Evolutionary conservation across 2,888 invertebrate genomes (phyloP), one percentile per base, ranked within the genome.

Genomic region (Coenonympha arcania): DNA sequence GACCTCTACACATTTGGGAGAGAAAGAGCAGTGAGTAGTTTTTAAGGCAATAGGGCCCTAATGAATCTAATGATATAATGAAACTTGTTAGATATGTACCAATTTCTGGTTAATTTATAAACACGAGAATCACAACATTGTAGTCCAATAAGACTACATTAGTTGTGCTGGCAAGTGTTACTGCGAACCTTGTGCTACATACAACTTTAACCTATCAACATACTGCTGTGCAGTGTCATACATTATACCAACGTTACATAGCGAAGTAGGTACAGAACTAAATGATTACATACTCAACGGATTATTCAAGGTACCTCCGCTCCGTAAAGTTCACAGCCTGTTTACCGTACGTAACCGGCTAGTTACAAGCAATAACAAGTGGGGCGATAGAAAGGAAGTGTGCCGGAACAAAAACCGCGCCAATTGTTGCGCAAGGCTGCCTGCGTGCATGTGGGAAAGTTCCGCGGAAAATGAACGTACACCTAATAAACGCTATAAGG

Each of bases 321-420:
- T 33, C 30, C 11, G 33, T 20, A 43, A 37, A 43, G 46, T 40
- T 42, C 26, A 53, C 16, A 52, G 45, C 37, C 48, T 36, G 34
- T 39, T 42, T 40, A 54, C 48, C 52, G 24, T 48, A 54, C 53
- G 41, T 31, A 50, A 41, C 39, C 22, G 31, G 19, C 42, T 28
- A 44, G 41, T 31, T 48, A 41, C 39, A 22, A 36, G 19, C 42
- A 31, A 44, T 46, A 43, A 34, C 53, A 52, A 59, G 52, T 55
- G 48, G 47, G 54, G 54, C 73, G 66, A 63, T 64, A 66, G 71
- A 79, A 79, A 78, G 80, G 77, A 83, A 83, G 76, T 79, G 65
- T 71, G 68, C 66, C 73, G 77, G 76, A 78, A 83, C 76, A 83
- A 83, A 79, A 82, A 82, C 81, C 75, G 55, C 58, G 54, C 71